Conservation (phyloP, 2,113 vertebrate species). For the Tauraco erythrolophus region DNA sequence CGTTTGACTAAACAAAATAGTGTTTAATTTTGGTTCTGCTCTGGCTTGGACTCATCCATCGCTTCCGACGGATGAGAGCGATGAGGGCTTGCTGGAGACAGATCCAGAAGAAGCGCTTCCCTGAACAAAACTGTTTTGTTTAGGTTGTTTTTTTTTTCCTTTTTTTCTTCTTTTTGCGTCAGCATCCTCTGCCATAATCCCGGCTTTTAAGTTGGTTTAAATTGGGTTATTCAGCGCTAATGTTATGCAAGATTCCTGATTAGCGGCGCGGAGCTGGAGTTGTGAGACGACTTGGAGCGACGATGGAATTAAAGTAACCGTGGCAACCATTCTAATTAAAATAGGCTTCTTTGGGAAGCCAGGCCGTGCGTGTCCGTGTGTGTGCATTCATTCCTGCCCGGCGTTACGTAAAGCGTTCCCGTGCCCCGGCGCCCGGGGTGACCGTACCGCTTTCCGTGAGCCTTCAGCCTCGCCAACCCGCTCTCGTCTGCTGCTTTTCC, state of each 20-base stretch:
- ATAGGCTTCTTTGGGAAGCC: slow-evolving; percentile 9
- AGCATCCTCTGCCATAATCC: neutral
- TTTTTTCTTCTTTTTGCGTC: neutral
- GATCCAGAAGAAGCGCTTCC: neutral
- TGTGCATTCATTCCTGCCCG: neutral
- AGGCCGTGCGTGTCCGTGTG: neutral
- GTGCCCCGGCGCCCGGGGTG: neutral
- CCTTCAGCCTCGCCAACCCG: rapidly evolving
- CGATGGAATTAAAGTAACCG: slow-evolving; percentile 62
- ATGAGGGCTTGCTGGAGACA: neutral
- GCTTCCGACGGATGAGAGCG: neutral
- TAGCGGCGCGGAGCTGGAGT: neutral
- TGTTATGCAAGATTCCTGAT: slow-evolving; percentile 1
- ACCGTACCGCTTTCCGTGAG: rapidly evolving
- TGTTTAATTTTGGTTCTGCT: neutral
- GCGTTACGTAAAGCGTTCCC: neutral
- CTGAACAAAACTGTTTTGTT: neutral
- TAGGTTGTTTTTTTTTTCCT: rapidly evolving
- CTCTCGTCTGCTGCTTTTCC: neutral
- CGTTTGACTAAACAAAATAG: neutral
- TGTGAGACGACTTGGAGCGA: neutral
- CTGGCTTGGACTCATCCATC: neutral
- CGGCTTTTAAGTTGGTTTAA: neutral
- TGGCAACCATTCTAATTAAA: slow-evolving; percentile 68
- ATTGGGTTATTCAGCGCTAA: slow-evolving; percentile 33